phyloP scores from a whole-genome alignment of 2,888 invertebrate genomes.

The Chironomus riparius region DNA sequence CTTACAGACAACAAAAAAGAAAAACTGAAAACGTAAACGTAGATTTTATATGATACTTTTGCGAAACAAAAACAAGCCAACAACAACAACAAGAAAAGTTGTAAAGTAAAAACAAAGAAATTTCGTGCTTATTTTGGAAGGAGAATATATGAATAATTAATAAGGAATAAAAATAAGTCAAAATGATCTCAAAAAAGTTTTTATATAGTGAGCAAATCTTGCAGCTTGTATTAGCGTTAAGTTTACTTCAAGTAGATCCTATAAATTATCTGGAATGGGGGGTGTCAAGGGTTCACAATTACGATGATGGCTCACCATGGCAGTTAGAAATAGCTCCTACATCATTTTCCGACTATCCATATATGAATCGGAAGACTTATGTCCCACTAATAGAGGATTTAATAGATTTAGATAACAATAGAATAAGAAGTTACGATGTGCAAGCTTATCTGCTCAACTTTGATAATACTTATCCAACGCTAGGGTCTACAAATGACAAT shows the following conservation, averaged over 20 bases:
- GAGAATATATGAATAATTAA: neutral
- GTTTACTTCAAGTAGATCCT: conserved; percentile 68
- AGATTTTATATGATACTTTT: too few relatives aligned
- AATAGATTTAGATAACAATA: conserved; percentile 46
- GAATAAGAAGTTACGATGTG: conserved; percentile 38
- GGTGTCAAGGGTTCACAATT: conserved; percentile 33
- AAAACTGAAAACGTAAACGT: too few relatives aligned
- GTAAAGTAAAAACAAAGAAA: neutral
- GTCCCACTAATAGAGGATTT: conserved; percentile 42
- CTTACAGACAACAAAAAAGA: too few relatives aligned
- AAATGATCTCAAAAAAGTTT: conserved; percentile 75
- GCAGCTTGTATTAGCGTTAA: conserved; percentile 69
- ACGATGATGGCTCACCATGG: conserved; percentile 38
- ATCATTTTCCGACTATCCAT: conserved; percentile 39
- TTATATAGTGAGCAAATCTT: conserved; percentile 72
- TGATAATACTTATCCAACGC: conserved; percentile 30
- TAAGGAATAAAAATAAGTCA: neutral
- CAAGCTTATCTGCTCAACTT: conserved; percentile 53
- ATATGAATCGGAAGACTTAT: conserved; percentile 41
- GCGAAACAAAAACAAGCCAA: neutral
- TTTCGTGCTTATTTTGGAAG: neutral
- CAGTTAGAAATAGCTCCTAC: conserved; percentile 40
- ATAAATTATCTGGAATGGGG: conserved; percentile 52
- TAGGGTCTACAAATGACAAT: too few relatives aligned
- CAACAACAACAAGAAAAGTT: neutral